Percentiles rank a stretch among this genome's conserved stretches.
These are phyloP conservation scores for Marmota flaviventris DNA, from an alignment of 2,113 vertebrate genomes.

Conservation along the genomic window DNA sequence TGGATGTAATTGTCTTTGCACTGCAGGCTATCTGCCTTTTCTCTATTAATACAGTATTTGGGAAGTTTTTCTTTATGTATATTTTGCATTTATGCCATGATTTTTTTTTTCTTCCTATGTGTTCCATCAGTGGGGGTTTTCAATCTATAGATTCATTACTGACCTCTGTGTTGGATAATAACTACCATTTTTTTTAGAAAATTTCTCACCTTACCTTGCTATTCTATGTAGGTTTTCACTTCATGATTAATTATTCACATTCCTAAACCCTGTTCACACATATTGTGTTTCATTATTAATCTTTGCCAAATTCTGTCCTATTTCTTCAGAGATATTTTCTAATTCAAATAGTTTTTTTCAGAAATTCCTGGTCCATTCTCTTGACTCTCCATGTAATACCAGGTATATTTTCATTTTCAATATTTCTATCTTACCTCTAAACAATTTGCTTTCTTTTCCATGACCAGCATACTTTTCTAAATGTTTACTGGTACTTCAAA, in stretches of 20 bases:
- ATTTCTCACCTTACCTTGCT: neutral
- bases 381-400: neutral
- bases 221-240: neutral
- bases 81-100: neutral
- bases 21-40: neutral
- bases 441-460: neutral
- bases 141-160: neutral
- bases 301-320: neutral
- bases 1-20: neutral
- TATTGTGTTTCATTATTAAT: neutral
- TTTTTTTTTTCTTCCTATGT: neutral
- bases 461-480: neutral
- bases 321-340: neutral
- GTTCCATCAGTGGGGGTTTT: neutral
- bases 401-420: neutral
- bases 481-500: neutral
- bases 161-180: neutral
- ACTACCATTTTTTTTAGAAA: neutral
- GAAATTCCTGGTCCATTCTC: neutral
- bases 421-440: neutral
- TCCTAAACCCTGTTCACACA: neutral
- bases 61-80: neutral
- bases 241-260: neutral
- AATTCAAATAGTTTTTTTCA: neutral
- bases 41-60: neutral